Evolutionary conservation across 2,797 vertebrate genomes (phyloP), one percentile per base, ranked within the genome.

Genomic region (Bucorvus abyssinicus): DNA sequence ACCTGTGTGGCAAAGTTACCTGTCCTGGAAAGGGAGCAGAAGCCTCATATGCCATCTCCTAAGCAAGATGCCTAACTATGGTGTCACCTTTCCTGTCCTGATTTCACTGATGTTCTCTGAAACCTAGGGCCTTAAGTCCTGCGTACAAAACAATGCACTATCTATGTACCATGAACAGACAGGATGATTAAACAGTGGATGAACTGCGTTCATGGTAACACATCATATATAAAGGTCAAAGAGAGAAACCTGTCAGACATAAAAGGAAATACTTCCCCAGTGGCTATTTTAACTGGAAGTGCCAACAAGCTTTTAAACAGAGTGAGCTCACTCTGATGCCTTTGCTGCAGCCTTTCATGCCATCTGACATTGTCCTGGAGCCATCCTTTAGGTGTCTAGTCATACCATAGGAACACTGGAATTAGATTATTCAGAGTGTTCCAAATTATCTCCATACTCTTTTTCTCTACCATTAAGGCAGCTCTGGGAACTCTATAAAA

Each of bases 61-160:
- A 22, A 61, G 57, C 42, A 88, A 79, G 65, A 45, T 47, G 12
- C 5, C 9, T 11, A 44, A 38, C 17, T 40, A 3, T 1, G 0
- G n/a, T 27, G 11, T 22, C 2, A 1, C n/a, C 55, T 50, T 79
- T 60, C 56, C 12, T 8, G 12, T 74, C 12, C 27, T 0, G 4
- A 81, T 64, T 59, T 32, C n/a, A 6, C 34, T 68, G 7, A 44
- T 8, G 7, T 59, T 57, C 21, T 83, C 68, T 57, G 76, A 90
- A 92, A 49, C 14, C 12, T 4, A 5, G 13, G 32, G 38, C 52
- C 52, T 44, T 34, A 30, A 70, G 40, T 40, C 67, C 68, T 71
- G 1, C 0, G 0, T 36, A 49, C 0, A 7, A 68, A 94, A 47
- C 0, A 0, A 38, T n/a, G 42, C 0, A 2, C 19, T 74, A 14